Percentiles rank a stretch among this genome's conserved stretches.
These are phyloP conservation scores for Mylabris sibirica DNA, from an alignment of 2,888 invertebrate species.

Conservation along the genomic window DNA sequence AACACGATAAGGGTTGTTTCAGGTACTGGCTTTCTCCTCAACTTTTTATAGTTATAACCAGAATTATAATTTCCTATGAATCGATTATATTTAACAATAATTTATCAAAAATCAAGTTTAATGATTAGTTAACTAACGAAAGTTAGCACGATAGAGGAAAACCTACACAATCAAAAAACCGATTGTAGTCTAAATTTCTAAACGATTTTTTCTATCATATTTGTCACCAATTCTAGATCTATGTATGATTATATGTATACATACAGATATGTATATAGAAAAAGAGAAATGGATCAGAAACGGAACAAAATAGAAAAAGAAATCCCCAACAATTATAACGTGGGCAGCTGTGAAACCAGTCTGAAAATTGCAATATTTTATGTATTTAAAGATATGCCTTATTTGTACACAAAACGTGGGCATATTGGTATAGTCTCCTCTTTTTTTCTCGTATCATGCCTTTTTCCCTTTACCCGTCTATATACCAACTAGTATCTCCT, in stretches of 20 bases:
- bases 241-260: background rate
- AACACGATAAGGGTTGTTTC: background rate
- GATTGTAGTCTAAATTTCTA: background rate
- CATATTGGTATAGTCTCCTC: slow-evolving; percentile 37
- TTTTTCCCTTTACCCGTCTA: slow-evolving; percentile 11
- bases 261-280: background rate
- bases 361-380: slow-evolving; percentile 57
- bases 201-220: background rate
- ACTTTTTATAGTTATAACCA: no score
- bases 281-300: background rate
- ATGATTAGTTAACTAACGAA: background rate
- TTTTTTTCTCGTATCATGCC: slow-evolving; percentile 24
- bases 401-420: slow-evolving; percentile 52
- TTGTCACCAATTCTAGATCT: background rate
- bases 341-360: slow-evolving; percentile 56
- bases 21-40: no score
- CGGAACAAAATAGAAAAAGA: slow-evolving; percentile 32
- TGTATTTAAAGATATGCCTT: slow-evolving; percentile 54
- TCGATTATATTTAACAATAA: no score
- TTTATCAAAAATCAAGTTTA: no score
- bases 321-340: slow-evolving; percentile 46
- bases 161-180: background rate
- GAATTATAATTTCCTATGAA: no score
- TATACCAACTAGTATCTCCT: slow-evolving; percentile 1
- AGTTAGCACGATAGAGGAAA: background rate